Base-by-base conservation (phyloP, 1,140 invertebrate species). In the Hypsibius dujardini region DNA sequence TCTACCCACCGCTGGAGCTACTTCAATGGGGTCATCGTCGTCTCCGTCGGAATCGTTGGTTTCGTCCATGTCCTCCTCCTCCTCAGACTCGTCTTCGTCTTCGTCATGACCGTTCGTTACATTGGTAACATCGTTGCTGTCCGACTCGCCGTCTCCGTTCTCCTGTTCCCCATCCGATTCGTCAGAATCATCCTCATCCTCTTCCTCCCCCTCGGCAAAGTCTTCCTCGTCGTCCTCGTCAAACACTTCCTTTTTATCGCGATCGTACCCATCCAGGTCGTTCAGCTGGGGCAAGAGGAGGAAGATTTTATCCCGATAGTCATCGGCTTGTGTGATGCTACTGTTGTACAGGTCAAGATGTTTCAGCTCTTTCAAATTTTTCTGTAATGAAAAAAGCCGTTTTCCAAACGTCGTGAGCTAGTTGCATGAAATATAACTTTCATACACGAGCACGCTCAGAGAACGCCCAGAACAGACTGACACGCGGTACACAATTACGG, bases 331-430 rank as follows among this genome's bases (percentile, higher is more conserved):
- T 73, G 92, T 95, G 40, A 92, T 90, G 81, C 94, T 92, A 85
- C 95, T 97, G 78, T 95, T 95, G 79, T 94, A 96, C 69, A 98
- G 82, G 83, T 98, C 95, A 78, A 98, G 83, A 77, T 87, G 90
- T 75, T 86, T 87, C 74, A 97, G 81, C 76, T 88, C 85, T 76
- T 87, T 85, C 76, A 97, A 88, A 74, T 88, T 87, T 81, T 92
- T 88, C 85, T 85, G 74, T n/a, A 80, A 80, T 72, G 72, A 70
- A 28, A 28, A 28, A 28, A 28, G 28, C 28, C 28, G 28, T 28
- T 28, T 28, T 28, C 28, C 28, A 28, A 28, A 28, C 28, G 28
- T 28, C 28, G 28, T 28, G 28, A 28, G 28, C 28, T 28, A 28
- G 28, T 28, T 28, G 28, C 28, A 28, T 28, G 28, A 28, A 28